These are phyloP conservation scores for Orycteropus afer DNA, from an alignment of 2,113 vertebrate genomes.

Conservation along the genomic window DNA sequence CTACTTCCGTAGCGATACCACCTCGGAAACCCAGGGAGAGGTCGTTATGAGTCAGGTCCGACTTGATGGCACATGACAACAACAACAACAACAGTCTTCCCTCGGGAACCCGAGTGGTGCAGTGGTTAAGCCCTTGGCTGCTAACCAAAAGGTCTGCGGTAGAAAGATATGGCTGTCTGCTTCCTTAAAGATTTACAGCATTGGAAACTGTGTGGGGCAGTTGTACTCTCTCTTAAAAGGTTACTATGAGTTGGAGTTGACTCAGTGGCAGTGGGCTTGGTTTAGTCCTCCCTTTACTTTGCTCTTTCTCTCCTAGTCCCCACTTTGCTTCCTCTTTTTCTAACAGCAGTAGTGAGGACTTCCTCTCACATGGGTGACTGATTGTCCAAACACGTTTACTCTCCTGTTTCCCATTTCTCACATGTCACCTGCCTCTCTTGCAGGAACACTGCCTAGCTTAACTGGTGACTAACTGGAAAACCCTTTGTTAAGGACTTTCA, in stretches of 20 bases:
- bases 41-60: too few relatives aligned
- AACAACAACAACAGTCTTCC: too few relatives aligned
- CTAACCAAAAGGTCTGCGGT: not conserved
- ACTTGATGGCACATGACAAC: too few relatives aligned
- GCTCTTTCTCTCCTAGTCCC: not conserved
- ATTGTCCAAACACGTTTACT: not conserved
- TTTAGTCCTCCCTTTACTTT: not conserved
- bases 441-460: constrained; percentile 18
- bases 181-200: not conserved
- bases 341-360: not conserved
- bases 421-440: not conserved
- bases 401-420: not conserved
- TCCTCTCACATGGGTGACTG: not conserved
- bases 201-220: not conserved
- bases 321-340: not conserved
- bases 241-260: not conserved
- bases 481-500: not conserved
- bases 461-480: constrained; percentile 66
- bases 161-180: not conserved
- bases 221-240: not conserved
- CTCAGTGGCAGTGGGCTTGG: not conserved
- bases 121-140: not conserved
- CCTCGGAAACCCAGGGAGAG: too few relatives aligned
- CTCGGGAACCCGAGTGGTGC: too few relatives aligned
- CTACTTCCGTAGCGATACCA: too few relatives aligned